These are phyloP conservation scores for Castor canadensis DNA, from an alignment of 2,113 vertebrate species.

Conservation along the genomic window DNA sequence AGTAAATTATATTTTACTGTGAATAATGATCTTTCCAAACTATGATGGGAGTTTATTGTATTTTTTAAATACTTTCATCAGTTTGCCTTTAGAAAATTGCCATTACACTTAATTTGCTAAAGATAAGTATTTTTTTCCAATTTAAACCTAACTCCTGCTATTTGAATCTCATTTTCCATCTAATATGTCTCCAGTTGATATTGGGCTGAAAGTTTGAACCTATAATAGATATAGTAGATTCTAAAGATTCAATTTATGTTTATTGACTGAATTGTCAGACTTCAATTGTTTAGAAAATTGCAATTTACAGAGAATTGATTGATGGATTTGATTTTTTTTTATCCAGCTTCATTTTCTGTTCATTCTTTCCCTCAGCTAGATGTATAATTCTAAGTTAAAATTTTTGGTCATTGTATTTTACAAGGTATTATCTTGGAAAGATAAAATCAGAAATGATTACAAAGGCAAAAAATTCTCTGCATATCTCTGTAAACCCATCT, in stretches of 20 bases:
- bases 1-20: constrained; percentile 51
- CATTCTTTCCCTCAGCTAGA: neutral
- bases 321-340: constrained; percentile 50
- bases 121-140: constrained; percentile 22
- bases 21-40: constrained; percentile 63
- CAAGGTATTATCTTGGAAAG: neutral
- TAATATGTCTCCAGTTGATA: constrained; percentile 25
- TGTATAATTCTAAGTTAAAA: neutral
- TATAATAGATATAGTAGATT: constrained; percentile 54
- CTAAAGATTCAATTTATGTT: constrained; percentile 57
- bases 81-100: constrained; percentile 52
- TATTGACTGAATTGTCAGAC: constrained; percentile 57
- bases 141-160: constrained; percentile 43
- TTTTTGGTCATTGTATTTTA: constrained; percentile 18
- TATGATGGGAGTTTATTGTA: constrained; percentile 32
- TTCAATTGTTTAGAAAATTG: constrained; percentile 70
- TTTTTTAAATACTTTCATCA: constrained; percentile 47
- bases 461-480: neutral
- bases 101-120: constrained; percentile 60
- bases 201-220: constrained; percentile 6
- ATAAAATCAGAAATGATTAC: neutral
- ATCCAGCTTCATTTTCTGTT: neutral
- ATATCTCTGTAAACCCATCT: neutral
- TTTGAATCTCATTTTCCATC: constrained; percentile 62
- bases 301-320: constrained; percentile 46